Evolutionary conservation across 2,888 invertebrate species (phyloP).

Genomic region (Philaethria dido): DNA sequence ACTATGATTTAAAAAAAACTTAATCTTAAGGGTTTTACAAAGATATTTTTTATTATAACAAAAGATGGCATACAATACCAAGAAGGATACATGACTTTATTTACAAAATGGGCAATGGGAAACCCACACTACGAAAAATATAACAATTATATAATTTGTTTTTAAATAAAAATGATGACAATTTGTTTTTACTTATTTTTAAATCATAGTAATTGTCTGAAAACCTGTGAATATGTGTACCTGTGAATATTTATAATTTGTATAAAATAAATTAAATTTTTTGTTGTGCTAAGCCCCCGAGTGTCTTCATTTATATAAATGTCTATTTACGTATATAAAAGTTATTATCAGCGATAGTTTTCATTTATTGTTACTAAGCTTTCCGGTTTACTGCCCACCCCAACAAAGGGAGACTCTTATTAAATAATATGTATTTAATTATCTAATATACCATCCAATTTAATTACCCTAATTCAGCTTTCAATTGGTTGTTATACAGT

Average conservation of each 20-base stretch:
- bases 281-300: too few relatives aligned
- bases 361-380: not conserved
- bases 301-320: not conserved
- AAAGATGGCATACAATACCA: not conserved
- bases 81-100: not conserved
- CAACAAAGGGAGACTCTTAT: not conserved
- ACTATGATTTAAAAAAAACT: too few relatives aligned
- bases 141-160: not conserved
- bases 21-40: not conserved
- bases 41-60: not conserved
- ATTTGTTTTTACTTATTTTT: too few relatives aligned
- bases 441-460: slow-evolving; percentile 15
- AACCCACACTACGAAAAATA: not conserved
- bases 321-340: not conserved
- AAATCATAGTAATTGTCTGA: too few relatives aligned
- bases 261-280: too few relatives aligned
- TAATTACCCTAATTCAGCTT: slow-evolving; percentile 2
- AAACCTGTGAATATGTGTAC: too few relatives aligned
- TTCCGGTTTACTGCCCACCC: slow-evolving; percentile 26
- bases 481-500: slow-evolving; percentile 3
- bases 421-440: slow-evolving; percentile 22
- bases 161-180: too few relatives aligned
- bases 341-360: slow-evolving; percentile 6
- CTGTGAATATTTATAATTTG: too few relatives aligned
- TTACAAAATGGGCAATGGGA: not conserved